phyloP scores from a whole-genome alignment of 1,140 invertebrate genomes.

The Steinernema khuongi region DNA sequence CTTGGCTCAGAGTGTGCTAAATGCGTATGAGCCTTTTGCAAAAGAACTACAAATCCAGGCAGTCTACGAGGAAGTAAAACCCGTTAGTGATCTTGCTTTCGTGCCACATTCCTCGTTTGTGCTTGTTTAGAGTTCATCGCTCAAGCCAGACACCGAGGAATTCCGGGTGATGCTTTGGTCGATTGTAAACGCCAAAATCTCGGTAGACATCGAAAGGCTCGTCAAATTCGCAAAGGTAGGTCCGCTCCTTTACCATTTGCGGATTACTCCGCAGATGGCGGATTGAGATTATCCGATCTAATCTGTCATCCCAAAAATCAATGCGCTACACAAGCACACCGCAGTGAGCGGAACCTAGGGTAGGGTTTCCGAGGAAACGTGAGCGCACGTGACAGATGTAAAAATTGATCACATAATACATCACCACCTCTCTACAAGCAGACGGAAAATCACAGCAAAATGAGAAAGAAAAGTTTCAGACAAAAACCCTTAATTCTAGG shows the following conservation, averaged over 20 bases:
- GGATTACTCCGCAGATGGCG: conserved; percentile 6
- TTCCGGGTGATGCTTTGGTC: background rate
- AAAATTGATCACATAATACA: no score
- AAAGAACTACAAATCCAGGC: background rate
- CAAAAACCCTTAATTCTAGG: background rate
- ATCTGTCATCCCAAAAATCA: background rate
- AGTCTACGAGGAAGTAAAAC: background rate
- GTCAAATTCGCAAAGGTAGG: conserved; percentile 1
- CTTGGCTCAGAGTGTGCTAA: background rate
- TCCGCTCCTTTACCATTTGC: background rate
- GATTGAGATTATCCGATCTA: background rate
- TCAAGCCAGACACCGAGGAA: background rate
- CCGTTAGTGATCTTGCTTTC: no score
- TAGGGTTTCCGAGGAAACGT: no score
- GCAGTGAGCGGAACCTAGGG: no score
- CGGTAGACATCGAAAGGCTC: background rate
- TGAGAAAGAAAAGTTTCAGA: no score
- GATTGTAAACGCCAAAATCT: background rate
- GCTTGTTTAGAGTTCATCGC: background rate
- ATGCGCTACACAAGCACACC: background rate
- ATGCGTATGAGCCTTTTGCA: background rate
- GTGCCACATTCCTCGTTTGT: background rate
- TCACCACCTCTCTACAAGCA: no score
- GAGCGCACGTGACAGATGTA: no score
- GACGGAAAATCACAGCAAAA: no score